Percentiles rank a stretch among this genome's conserved stretches.
These are phyloP conservation scores for Poeciliopsis retropinna DNA, from an alignment of 2,113 vertebrate species.

Conservation along the genomic window DNA sequence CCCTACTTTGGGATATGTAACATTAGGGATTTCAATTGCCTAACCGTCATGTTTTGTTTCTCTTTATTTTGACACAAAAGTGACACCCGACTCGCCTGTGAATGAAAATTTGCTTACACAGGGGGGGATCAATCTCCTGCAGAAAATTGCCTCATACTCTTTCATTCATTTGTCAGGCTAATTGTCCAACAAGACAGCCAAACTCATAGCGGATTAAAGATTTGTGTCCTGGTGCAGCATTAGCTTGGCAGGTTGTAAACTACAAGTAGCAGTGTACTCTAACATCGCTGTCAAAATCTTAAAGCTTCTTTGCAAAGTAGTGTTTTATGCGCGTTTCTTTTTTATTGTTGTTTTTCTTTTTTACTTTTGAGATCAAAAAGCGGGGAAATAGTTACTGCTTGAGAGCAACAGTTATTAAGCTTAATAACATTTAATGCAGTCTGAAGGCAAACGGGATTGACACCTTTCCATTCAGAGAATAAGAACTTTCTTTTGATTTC, in stretches of 20 bases:
- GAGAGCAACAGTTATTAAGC: constrained; percentile 29
- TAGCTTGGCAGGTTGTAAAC: constrained; percentile 52
- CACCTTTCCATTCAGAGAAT: constrained; percentile 11
- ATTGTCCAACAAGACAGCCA: constrained; percentile 69
- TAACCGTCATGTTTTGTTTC: constrained; percentile 64
- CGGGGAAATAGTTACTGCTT: constrained; percentile 18
- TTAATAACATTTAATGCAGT: constrained; percentile 19
- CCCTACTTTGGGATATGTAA: background rate
- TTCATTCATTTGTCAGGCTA: constrained; percentile 73
- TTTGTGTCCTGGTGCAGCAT: constrained; percentile 45
- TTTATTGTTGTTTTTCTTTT: constrained; percentile 11
- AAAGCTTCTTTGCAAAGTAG: constrained; percentile 56
- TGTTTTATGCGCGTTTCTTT: constrained; percentile 46
- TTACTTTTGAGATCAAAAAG: constrained; percentile 24
- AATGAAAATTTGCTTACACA: constrained; percentile 61
- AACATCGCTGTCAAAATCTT: constrained; percentile 54
- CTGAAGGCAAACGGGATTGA: constrained; percentile 21
- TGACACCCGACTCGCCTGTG: constrained; percentile 22
- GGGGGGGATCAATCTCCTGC: constrained; percentile 64
- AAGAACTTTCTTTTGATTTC: constrained; percentile 38
- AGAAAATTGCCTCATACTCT: constrained; percentile 70
- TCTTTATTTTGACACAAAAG: constrained; percentile 60
- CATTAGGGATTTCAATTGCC: constrained; percentile 64
- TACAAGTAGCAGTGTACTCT: constrained; percentile 57
- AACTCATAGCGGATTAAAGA: constrained; percentile 62